Conservation (phyloP, 2,888 invertebrate species). For the Lutraria lutraria region DNA sequence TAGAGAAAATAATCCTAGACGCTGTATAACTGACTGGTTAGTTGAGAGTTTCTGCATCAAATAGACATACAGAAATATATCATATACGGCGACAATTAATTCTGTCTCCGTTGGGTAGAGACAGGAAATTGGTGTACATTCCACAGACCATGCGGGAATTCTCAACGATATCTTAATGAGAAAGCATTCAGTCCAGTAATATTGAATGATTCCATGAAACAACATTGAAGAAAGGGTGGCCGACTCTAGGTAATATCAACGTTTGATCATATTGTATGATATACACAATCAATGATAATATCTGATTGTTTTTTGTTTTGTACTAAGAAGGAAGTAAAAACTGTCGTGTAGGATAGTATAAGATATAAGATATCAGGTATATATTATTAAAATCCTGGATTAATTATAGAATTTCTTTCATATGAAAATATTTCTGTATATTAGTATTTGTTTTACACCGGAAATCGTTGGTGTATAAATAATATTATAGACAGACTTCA, state of each 20-base stretch:
- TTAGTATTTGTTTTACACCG: not conserved
- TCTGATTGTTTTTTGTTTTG: not conserved
- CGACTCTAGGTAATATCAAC: not conserved
- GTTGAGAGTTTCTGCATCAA: not conserved
- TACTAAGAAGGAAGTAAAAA: not conserved
- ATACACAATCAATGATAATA: not conserved
- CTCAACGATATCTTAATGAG: not conserved
- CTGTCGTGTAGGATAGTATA: not conserved
- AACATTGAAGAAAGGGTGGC: not conserved
- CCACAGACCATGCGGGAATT: not conserved
- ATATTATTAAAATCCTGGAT: not conserved
- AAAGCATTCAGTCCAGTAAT: not conserved
- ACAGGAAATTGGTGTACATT: conserved; percentile 18
- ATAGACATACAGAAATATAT: conserved; percentile 1
- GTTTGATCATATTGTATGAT: not conserved
- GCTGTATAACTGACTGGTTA: conserved; percentile 6
- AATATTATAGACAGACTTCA: not conserved
- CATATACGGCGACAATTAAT: not conserved
- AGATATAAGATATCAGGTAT: too few species aligned
- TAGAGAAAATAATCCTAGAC: conserved; percentile 2
- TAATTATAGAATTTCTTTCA: not conserved
- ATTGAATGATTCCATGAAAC: conserved; percentile 17
- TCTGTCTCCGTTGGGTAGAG: conserved; percentile 3
- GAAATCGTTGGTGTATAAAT: not conserved
- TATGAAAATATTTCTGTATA: not conserved